Conservation (phyloP, 2,888 invertebrate genomes). For the Parelbella ahira region DNA sequence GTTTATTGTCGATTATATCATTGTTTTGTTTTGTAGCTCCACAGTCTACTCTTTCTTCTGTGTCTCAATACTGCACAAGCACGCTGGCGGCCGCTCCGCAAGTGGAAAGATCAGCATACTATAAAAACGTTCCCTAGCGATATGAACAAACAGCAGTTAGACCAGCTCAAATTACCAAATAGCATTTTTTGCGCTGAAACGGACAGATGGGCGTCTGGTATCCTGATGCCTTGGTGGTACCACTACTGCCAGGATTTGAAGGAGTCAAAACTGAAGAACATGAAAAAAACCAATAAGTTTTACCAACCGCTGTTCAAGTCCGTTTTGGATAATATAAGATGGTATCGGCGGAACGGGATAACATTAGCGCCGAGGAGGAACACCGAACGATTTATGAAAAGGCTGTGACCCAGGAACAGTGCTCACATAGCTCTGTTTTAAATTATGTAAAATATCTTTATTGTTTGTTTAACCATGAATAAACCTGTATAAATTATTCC, state of each 20-base stretch:
- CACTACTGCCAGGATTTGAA: conserved; percentile 41
- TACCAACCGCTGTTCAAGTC: conserved; percentile 32
- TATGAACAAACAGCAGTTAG: conserved; percentile 1
- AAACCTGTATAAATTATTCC: no score
- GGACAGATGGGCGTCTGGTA: conserved; percentile 31
- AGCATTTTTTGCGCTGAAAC: conserved; percentile 42
- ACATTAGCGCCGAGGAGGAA: neutral
- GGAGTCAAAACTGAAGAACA: conserved; percentile 29
- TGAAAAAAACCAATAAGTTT: conserved; percentile 17
- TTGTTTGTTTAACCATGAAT: no score
- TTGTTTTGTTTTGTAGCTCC: neutral
- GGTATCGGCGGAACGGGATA: conserved; percentile 19
- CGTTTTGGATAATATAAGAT: conserved; percentile 33
- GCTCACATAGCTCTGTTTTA: no score
- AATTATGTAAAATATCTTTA: no score
- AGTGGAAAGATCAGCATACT: neutral
- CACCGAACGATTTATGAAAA: neutral
- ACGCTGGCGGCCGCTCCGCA: conserved; percentile 8
- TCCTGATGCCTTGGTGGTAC: conserved; percentile 55
- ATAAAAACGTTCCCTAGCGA: neutral
- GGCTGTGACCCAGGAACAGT: conserved; percentile 5
- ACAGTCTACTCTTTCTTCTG: conserved; percentile 6
- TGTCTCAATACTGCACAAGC: neutral
- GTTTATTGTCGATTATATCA: no score
- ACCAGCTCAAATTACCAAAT: conserved; percentile 37